A percentile compares a stretch with the other conserved stretches of the same genome.
Evolutionary conservation across 2,888 invertebrate genomes (phyloP).

Genomic region (Diploptera punctata): DNA sequence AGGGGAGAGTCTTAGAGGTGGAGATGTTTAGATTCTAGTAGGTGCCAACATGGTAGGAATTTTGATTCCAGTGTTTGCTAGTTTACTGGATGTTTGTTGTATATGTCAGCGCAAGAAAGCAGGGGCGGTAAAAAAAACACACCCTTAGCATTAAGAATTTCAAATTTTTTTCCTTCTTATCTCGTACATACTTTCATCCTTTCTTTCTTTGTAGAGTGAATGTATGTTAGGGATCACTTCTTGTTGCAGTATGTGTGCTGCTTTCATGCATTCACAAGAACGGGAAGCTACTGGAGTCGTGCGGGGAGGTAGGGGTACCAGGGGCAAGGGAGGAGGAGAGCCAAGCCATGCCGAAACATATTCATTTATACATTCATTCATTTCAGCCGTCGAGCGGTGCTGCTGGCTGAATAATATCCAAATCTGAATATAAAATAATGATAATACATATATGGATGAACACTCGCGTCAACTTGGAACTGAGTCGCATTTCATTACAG

Average conservation of each 20-base stretch:
- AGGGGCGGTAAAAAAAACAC: conserved; percentile 24
- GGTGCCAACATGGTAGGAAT: conserved; percentile 34
- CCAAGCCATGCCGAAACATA: conserved; percentile 42
- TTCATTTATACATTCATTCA: conserved; percentile 44
- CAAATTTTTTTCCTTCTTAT: conserved; percentile 16
- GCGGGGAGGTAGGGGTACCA: conserved; percentile 10
- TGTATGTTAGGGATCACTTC: not conserved
- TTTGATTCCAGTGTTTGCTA: conserved; percentile 22
- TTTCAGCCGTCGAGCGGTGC: conserved; percentile 34
- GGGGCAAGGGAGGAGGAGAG: conserved; percentile 24
- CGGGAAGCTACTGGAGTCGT: conserved; percentile 25
- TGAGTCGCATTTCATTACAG: conserved; percentile 13
- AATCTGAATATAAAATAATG: conserved; percentile 42
- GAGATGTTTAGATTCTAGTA: conserved; percentile 27
- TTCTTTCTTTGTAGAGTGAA: not conserved
- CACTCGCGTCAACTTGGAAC: conserved; percentile 32
- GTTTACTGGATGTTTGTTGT: conserved; percentile 28
- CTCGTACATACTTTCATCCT: conserved; percentile 18
- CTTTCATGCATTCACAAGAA: conserved; percentile 36
- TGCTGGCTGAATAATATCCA: conserved; percentile 39
- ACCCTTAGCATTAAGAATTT: conserved; percentile 28
- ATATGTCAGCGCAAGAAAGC: not conserved
- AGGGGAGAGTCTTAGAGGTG: conserved; percentile 26
- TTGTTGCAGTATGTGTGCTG: conserved; percentile 31
- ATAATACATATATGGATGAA: conserved; percentile 44